These are phyloP conservation scores for Sebastiscus tertius DNA, from an alignment of 2,797 vertebrate species.

Conservation along the genomic window DNA sequence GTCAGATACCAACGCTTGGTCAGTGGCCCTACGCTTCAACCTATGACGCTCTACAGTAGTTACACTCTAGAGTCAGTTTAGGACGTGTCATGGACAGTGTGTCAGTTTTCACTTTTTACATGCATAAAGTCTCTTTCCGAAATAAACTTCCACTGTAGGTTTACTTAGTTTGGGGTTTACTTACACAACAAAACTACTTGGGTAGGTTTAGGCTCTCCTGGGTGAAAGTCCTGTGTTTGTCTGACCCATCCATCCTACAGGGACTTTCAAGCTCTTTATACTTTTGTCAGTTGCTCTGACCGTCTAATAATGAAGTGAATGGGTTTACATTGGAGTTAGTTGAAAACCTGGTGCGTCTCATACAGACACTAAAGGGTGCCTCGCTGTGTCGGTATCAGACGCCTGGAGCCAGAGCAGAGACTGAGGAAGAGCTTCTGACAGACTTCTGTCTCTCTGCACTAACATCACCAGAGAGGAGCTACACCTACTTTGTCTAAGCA, in stretches of 20 bases:
- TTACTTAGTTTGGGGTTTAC: not conserved
- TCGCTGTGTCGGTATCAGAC: not conserved
- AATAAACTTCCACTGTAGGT: not conserved
- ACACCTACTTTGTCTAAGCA: slow-evolving; percentile 23
- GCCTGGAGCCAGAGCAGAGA: not conserved
- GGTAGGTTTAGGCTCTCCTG: not conserved
- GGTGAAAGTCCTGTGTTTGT: not conserved
- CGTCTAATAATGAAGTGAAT: not conserved
- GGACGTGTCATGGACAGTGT: not conserved
- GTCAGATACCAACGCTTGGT: not conserved
- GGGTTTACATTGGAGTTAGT: not conserved
- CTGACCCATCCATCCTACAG: not conserved
- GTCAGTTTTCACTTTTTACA: not conserved
- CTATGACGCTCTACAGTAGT: not conserved
- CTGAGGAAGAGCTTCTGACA: slow-evolving; percentile 1
- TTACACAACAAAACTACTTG: not conserved
- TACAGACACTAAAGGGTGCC: not conserved
- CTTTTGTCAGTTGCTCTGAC: not conserved
- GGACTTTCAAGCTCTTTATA: not conserved
- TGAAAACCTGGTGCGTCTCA: not conserved
- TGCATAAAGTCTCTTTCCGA: not conserved
- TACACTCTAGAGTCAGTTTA: too few species aligned
- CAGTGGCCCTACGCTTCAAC: not conserved
- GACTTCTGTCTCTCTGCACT: not conserved
- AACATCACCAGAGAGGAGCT: not conserved